These are phyloP conservation scores for Lithobates pipiens DNA, from an alignment of 2,797 vertebrate genomes.

Conservation along the genomic window DNA sequence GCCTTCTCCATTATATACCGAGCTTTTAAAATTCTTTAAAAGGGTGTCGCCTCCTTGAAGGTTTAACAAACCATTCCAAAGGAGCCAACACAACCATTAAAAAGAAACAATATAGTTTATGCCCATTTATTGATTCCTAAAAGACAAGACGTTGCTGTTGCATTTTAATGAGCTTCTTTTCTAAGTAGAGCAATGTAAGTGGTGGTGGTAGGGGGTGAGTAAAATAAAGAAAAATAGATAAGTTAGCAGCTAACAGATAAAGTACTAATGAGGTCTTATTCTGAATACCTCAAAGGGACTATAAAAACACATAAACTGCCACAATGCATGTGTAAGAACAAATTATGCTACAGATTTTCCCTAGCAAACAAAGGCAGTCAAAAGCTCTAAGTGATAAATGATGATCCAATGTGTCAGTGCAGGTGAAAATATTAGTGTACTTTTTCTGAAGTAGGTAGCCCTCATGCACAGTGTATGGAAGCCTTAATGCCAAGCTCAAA, in stretches of 20 bases:
- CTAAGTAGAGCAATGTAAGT: constrained; percentile 15
- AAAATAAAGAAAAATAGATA: constrained; percentile 64
- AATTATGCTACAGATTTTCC: constrained; percentile 73
- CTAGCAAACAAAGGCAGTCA: constrained; percentile 70
- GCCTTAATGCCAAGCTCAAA: too few species aligned
- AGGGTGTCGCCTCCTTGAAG: background rate
- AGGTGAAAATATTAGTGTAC: too few species aligned
- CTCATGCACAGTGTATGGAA: too few species aligned
- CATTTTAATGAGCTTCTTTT: constrained; percentile 52
- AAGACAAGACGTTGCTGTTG: constrained; percentile 34
- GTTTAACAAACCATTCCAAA: constrained; percentile 45
- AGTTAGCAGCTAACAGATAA: constrained; percentile 77
- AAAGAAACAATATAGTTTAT: constrained; percentile 51
- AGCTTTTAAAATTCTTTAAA: constrained; percentile 28
- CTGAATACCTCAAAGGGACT: constrained; percentile 77
- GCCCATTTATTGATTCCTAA: constrained; percentile 45
- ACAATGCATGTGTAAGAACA: constrained; percentile 71
- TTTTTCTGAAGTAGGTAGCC: too few species aligned
- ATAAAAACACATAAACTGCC: constrained; percentile 79
- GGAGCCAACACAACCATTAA: constrained; percentile 35
- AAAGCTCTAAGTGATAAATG: constrained; percentile 50
- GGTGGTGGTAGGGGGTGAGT: background rate
- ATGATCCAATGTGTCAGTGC: background rate
- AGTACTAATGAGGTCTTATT: constrained; percentile 81
- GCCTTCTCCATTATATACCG: constrained; percentile 26